Evolutionary conservation across 2,888 invertebrate genomes (phyloP), one percentile per base, ranked within the genome.

Genomic region (Cosmia trapezina): DNA sequence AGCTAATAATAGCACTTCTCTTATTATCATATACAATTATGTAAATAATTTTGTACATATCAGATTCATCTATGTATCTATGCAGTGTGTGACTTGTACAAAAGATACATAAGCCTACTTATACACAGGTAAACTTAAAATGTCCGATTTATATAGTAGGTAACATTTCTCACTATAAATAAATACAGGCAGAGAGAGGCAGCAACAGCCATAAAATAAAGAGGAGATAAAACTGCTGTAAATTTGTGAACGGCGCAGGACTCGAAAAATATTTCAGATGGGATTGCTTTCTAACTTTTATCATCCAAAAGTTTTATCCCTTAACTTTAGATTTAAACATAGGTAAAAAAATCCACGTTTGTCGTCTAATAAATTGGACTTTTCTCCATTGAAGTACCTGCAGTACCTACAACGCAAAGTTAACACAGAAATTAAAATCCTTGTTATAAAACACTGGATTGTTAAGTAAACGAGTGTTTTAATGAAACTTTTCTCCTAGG

Each of bases 271-370:
- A 78, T 70, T 69, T 76, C 53, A 82, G 47, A 71, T 37, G 43
- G 66, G 43, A 82, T 84, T 78, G 69, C 78, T 70, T 83, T 77
- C 64, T 47, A 80, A 86, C 80, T 84, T 85, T 78, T 71, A 73
- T 71, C 56, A 64, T 65, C n/a, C 60, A 53, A 70, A 80, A 80
- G 64, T 75, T 82, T 66, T 73, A 37, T 43, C 49, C 43, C 2
- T n/a, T n/a, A 53, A 37, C 7, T 22, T 43, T n/a, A 59, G 12
- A 60, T 17, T 43, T 5, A 43, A 22, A n/a, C n/a, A n/a, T 2
- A 14, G 2, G 14, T 4, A 8, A 41, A n/a, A n/a, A 22, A 17
- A 17, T 22, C 22, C 17, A 22, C 43, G 1, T 22, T 61, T 17
- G 4, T 28, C 11, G 19, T 28, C 12, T 8, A 6, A 11, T 7